Percentiles rank a stretch among this genome's conserved stretches.
phyloP scores from a whole-genome alignment of 2,888 invertebrate species.

The Cosmia trapezina region DNA sequence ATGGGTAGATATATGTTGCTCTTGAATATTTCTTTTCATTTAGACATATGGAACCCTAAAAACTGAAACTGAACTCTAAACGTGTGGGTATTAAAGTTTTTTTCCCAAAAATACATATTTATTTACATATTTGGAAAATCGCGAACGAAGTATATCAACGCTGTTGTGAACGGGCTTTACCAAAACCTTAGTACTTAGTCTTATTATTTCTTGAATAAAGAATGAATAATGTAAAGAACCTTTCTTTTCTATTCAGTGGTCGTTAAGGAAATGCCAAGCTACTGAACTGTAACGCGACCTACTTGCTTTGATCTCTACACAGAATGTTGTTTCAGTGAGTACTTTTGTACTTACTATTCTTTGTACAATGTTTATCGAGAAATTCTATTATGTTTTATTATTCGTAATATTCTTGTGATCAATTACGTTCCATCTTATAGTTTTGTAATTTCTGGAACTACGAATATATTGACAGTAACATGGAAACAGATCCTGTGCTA shows the following conservation, averaged over 20 bases:
- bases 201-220: slow-evolving; percentile 15
- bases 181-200: slow-evolving; percentile 21
- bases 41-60: too few species aligned
- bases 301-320: slow-evolving; percentile 25
- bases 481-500: neutral
- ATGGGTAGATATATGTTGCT: too few species aligned
- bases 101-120: too few species aligned
- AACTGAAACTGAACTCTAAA: too few species aligned
- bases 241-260: slow-evolving; percentile 16
- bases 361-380: neutral
- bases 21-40: too few species aligned
- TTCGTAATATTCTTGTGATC: neutral
- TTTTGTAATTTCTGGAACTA: too few species aligned
- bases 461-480: neutral
- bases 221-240: slow-evolving; percentile 37
- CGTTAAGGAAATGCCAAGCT: slow-evolving; percentile 4
- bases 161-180: neutral
- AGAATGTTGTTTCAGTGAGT: neutral
- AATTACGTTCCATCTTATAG: neutral
- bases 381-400: neutral
- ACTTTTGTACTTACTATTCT: slow-evolving; percentile 9
- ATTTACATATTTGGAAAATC: neutral
- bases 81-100: too few species aligned
- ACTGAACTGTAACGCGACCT: slow-evolving; percentile 14
- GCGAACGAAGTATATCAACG: neutral